These are phyloP conservation scores for Echiichthys vipera DNA, from an alignment of 2,797 vertebrate genomes.

Conservation along the genomic window DNA sequence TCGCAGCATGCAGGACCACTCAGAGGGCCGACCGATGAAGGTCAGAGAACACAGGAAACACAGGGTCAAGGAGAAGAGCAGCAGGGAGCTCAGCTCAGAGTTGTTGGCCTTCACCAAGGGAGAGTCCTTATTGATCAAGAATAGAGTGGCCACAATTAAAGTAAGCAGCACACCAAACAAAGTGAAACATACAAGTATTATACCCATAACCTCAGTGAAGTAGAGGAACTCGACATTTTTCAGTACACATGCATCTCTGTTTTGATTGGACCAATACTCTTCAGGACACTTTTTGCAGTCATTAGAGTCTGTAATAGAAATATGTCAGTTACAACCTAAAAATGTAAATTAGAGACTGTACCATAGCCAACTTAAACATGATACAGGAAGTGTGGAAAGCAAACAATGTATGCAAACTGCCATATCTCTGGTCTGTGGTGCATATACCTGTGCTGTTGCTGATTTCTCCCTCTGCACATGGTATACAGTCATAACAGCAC, in stretches of 20 bases:
- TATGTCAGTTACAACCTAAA: conserved; percentile 20
- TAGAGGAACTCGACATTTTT: conserved; percentile 80
- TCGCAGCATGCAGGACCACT: conserved; percentile 84
- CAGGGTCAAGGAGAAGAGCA: conserved; percentile 81
- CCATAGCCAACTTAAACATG: conserved; percentile 48
- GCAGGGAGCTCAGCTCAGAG: conserved; percentile 82
- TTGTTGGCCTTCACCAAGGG: conserved; percentile 82
- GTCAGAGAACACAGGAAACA: conserved; percentile 83
- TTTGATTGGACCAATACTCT: conserved; percentile 82
- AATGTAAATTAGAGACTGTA: conserved; percentile 21
- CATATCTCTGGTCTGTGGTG: conserved; percentile 8
- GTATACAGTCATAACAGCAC: conserved; percentile 81
- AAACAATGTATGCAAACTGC: conserved; percentile 15
- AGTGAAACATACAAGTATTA: conserved; percentile 74
- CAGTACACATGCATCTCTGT: conserved; percentile 77
- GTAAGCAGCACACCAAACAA: conserved; percentile 76
- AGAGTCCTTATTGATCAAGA: conserved; percentile 74
- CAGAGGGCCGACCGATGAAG: conserved; percentile 77
- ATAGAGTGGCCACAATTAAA: conserved; percentile 63
- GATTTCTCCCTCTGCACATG: conserved; percentile 82
- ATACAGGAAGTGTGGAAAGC: conserved; percentile 54
- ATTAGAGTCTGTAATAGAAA: conserved; percentile 83
- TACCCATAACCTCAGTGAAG: conserved; percentile 77
- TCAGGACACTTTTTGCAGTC: conserved; percentile 81
- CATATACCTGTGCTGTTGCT: conserved; percentile 82